Evolutionary conservation across 2,113 vertebrate genomes (phyloP).

Genomic region (Notechis scutatus): DNA sequence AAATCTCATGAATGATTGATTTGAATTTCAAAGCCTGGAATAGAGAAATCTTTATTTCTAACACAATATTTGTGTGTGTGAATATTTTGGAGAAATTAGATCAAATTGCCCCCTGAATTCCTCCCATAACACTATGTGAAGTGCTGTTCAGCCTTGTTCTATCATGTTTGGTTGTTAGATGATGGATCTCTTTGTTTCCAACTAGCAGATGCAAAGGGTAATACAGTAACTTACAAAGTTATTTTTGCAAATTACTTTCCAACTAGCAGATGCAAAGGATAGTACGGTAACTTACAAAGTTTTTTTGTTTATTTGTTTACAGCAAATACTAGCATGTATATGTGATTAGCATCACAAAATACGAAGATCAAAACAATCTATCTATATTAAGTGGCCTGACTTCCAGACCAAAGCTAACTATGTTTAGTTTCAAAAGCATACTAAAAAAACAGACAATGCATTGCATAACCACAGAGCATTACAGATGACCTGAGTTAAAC

Average conservation of each 20-base stretch:
- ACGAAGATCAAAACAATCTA: not conserved
- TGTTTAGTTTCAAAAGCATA: not conserved
- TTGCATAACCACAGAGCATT: not conserved
- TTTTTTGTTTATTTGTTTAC: slow-evolving; percentile 37
- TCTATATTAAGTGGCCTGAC: slow-evolving; percentile 3
- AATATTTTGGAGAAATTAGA: not conserved
- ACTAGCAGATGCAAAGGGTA: not conserved
- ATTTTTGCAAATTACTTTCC: slow-evolving; percentile 26
- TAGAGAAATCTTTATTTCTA: not conserved
- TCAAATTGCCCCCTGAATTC: not conserved
- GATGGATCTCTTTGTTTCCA: slow-evolving; percentile 9
- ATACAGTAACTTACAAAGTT: not conserved
- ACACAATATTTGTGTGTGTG: not conserved
- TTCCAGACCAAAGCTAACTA: slow-evolving; percentile 27
- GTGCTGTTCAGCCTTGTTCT: not conserved
- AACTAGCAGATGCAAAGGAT: not conserved
- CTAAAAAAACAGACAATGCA: accelerated
- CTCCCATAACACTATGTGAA: not conserved
- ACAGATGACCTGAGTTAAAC: not conserved
- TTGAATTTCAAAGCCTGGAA: not conserved
- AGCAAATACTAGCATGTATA: slow-evolving; percentile 12
- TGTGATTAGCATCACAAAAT: not conserved
- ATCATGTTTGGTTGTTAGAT: slow-evolving; percentile 42
- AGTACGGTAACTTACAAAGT: not conserved
- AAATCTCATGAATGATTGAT: not conserved